Base-by-base conservation (phyloP, 2,888 invertebrate genomes). In the Aphidoletes aphidimyza region DNA sequence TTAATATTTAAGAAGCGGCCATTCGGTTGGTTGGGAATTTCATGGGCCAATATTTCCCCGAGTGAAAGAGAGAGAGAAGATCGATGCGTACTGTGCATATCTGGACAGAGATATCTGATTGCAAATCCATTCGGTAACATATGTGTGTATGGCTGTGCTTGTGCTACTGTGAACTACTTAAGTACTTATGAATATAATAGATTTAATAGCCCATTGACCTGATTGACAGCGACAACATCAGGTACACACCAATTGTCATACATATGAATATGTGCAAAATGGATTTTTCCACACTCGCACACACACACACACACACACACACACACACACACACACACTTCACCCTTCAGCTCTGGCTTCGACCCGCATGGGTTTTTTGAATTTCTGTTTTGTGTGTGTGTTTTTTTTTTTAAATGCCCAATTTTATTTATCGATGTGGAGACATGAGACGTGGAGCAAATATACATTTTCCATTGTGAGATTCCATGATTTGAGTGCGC, bases 131-230 rank as follows among this genome's bases (percentile, higher is more conserved):
- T 30, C 69, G 34, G n/a, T 14, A 69, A 69, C 69, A 69, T 69
- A n/a, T 69, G 37, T 22, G 37, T 9, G n/a, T n/a, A n/a, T n/a
- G n/a, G n/a, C n/a, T n/a, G n/a, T 37, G 34, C n/a, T 34, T 69
- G 34, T 37, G 81, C 81, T 81, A 81, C 81, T 81, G 37, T 81
- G 81, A 81, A 81, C 37, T 81, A 37, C 81, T 81, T 81, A 81
- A 81, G 81, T 81, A 37, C 81, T 81, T 81, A 81, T 37, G 37
- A 37, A n/a, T n/a, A 81, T 37, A 81, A 81, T 37, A 22, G 81
- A 81, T 81, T 81, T 81, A 81, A 81, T 81, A 37, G 81, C 81
- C 81, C 37, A 81, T 81, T 81, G 81, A 81, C 81, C 81, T 81
- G 81, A 81, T 81, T 81, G 81, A 81, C n/a, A 81, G 81, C 37